Base-by-base conservation (phyloP, 2,113 vertebrate species). In the Chlorodrepanis virens region DNA sequence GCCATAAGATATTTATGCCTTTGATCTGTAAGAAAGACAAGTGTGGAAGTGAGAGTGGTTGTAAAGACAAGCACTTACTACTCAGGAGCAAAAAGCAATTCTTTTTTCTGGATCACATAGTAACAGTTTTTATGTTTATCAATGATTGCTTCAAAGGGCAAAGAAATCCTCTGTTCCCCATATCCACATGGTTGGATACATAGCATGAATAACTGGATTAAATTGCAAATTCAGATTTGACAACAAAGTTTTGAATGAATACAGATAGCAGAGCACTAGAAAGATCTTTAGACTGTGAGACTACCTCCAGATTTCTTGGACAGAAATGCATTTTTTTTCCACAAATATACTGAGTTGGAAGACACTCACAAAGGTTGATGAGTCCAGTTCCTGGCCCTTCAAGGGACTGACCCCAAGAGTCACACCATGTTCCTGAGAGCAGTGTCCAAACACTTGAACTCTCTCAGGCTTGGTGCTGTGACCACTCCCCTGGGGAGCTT, bases 311-410 rank as follows among this genome's bases (percentile, higher is more conserved):
- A 21, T 42, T 75, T 80, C 29, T 15, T 56, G 39, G 33, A 35
- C 13, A 76, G 68, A 68, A 91, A 76, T 33, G 4, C 0, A 0
- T 6, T 13, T 28, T 4, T 11, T 83, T 75, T 63, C 60, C 69
- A 27, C 21, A 86, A 86, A 77, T 37, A 33, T 6, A 9, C 14
- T 27, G 45, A 68, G 27, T 27, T 60, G 21, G 37, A 77, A 68
- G 11, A 1, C 18, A 68, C 14, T 2, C 11, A 27, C 25, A 68
- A 52, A 59, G 5, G 29, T 0, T 27, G 37, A 22, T 3, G 7
- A 33, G 17, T 37, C 44, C 9, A 68, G 1, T 22, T 59, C 44
- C 60, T 18, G 31, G 6, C 9, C 17, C 14, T 33, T 37, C 44
- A 52, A 31, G 31, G 9, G 27, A 44, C 11, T 18, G 22, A 35